Percentiles rank a stretch among this genome's conserved stretches.
Conservation (phyloP, 2,888 invertebrate species). For the Hipparchia semele region DNA sequence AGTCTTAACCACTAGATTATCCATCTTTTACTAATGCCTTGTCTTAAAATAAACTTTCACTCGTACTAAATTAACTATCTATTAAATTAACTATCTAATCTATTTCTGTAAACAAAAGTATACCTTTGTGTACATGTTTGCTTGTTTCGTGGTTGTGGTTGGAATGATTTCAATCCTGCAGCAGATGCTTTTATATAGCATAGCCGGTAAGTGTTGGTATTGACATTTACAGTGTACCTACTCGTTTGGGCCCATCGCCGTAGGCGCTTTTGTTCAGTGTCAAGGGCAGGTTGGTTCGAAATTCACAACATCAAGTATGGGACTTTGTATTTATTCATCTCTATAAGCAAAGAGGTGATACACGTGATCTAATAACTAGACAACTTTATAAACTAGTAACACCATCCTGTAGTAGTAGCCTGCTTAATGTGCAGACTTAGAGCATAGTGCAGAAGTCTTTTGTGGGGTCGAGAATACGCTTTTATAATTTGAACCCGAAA, state of each 20-base stretch:
- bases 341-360: too few relatives aligned
- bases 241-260: conserved; percentile 49
- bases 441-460: too few relatives aligned
- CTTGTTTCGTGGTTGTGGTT: conserved; percentile 61
- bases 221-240: conserved; percentile 45
- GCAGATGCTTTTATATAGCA: conserved; percentile 74
- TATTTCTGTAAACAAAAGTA: neutral
- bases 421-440: too few relatives aligned
- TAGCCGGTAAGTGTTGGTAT: conserved; percentile 62
- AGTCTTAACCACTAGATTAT: too few relatives aligned
- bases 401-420: too few relatives aligned
- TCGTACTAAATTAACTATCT: neutral
- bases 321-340: too few relatives aligned
- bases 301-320: neutral
- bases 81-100: neutral
- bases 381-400: too few relatives aligned
- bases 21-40: too few relatives aligned
- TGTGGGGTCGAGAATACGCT: too few relatives aligned
- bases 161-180: conserved; percentile 68
- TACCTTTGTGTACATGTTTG: conserved; percentile 79
- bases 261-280: conserved; percentile 68
- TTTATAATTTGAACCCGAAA: too few relatives aligned
- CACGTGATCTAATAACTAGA: too few relatives aligned
- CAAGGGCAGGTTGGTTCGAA: conserved; percentile 53
- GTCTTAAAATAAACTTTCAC: neutral